Base-by-base conservation (phyloP, 2,888 invertebrate species). In the Ctena decussata region DNA sequence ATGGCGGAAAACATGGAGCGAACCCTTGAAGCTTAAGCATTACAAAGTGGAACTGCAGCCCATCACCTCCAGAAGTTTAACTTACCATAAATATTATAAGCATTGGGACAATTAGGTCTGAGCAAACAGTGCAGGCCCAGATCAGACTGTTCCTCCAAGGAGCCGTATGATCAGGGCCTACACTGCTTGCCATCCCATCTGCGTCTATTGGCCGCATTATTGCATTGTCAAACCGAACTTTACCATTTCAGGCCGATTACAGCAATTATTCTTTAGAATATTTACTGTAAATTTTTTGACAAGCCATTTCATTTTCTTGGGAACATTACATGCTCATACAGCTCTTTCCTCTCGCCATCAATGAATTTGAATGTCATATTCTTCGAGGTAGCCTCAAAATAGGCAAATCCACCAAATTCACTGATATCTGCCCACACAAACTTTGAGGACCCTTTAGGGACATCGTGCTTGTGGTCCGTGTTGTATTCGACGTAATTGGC, bases 401-500 rank as follows among this genome's bases (percentile, higher is more conserved):
- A 93, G 1, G 94, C 93, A 87, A 96, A 95, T 3, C 95, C 96
- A n/a, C 96, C 96, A 83, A 94, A 91, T 1, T 92, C 90, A 11
- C 87, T 69, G n/a, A 90, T 85, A 77, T 95, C 93, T 77, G 95
- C 96, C 94, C 96, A 96, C 90, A 91, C 91, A 84, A 94, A 95
- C 78, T 92, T 92, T 18, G 92, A 90, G 5, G 93, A 92, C 0
- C 88, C 91, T 0, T 77, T 18, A 5, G 96, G 96, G 3, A 96
- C 94, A 21, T 77, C 65, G 8, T 90, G 82, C 24, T 86, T 88
- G 90, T 96, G 95, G 18, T 85, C 91, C 0, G 86, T 90, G 21
- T 94, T 95, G 0, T 91, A 82, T 76, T 96, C 95, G 5, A 95
- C 93, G 85, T 96, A 94, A 80, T 96, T 96, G 15, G 95, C 96